Base-by-base conservation (phyloP, 2,888 invertebrate species). In the Drosophila macrospina region DNA sequence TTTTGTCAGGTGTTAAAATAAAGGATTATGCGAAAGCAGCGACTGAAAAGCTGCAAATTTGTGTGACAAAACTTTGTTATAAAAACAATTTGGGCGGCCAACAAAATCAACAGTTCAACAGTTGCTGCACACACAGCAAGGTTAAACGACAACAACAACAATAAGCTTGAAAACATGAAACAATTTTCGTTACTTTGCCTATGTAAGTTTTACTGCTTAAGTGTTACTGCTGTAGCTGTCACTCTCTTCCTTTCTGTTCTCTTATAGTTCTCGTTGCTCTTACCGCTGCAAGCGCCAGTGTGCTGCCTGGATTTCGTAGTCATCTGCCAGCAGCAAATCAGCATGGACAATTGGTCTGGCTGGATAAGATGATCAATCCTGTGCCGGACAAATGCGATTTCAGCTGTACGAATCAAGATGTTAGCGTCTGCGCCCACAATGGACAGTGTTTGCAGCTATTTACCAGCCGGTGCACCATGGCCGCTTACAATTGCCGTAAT, bases 401-500 rank as follows among this genome's bases (percentile, higher is more conserved):
- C 44, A 69, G 68, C 13, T 90, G 89, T 50, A 68, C 78, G 2
- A 52, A 69, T 7, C 55, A 45, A 4, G 89, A 90, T 39, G 10
- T 72, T 0, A 52, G 71, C 2, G 69, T 84, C 0, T 90, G 90
- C 30, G 89, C 77, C 39, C 69, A 64, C 47, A 90, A 90, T 47
- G 90, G 90, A 10, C 89, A 84, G 41, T 90, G 90, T 55, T 60
- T 79, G 28, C 81, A 89, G 28, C 48, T 72, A 8, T 90, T 89
- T 63, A 79, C 78, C 7, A 87, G 84, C 10, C 60, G 56, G 20
- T 90, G 90, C 45, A 78, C 77, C 28, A 70, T 90, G 79, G 65
- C 81, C 13, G 79, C 88, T 44, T 89, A 90, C 70, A 90, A 90
- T 50, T 90, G 90, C 26, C 78, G 81, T 28, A 82, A 86, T 74